Percentiles rank a stretch among this genome's conserved stretches.
Evolutionary conservation across 2,113 vertebrate genomes (phyloP).

Genomic region (Pygoscelis adeliae): DNA sequence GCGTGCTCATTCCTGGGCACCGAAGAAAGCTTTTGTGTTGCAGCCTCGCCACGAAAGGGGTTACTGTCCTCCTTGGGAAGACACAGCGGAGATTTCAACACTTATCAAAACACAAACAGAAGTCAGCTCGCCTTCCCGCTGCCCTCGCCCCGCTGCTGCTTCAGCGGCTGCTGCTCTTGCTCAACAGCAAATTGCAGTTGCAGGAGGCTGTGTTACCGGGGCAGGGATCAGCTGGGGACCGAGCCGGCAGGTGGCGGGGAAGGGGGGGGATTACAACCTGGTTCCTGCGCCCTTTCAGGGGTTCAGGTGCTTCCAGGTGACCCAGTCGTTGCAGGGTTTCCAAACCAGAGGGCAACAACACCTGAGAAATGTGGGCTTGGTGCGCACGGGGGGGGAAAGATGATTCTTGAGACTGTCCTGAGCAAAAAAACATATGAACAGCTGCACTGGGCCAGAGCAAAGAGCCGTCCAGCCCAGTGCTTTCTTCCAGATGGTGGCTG

Average conservation of each 20-base stretch:
- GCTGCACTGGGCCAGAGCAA: neutral
- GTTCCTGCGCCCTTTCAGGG: neutral
- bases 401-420: neutral
- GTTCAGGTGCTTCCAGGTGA: neutral
- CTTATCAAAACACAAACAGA: neutral
- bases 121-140: neutral
- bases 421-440: rapidly evolving
- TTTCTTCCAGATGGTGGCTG: neutral
- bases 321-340: neutral
- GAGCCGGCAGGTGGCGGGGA: neutral
- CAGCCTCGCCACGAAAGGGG: neutral
- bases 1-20: neutral
- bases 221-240: neutral
- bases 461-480: neutral
- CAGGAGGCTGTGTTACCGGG: neutral
- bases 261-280: neutral
- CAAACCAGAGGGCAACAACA: neutral
- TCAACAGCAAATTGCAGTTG: neutral
- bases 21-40: constrained; percentile 11
- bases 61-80: neutral
- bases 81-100: neutral
- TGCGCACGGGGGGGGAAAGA: neutral
- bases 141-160: neutral
- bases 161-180: neutral
- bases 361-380: neutral